Percentiles rank a stretch among this genome's conserved stretches.
phyloP scores from a whole-genome alignment of 2,888 invertebrate species.

The Hypena proboscidalis region DNA sequence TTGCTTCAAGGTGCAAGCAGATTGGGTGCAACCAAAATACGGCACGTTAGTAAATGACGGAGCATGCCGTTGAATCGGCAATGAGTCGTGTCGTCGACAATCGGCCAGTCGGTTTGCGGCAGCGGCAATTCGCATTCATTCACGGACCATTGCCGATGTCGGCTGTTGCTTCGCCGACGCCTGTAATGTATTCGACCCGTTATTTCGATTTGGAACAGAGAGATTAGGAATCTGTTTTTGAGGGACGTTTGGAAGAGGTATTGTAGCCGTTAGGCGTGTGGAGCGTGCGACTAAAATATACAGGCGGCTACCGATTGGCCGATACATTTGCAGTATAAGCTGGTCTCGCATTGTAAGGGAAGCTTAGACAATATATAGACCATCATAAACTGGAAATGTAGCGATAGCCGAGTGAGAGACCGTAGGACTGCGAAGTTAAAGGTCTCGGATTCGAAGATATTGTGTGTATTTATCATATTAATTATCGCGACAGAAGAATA shows the following conservation, averaged over 20 bases:
- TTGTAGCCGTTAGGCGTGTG: too few species aligned
- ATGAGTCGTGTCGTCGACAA: slow-evolving; percentile 78
- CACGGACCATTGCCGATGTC: slow-evolving; percentile 57
- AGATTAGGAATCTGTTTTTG: not conserved
- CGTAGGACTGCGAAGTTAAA: too few species aligned
- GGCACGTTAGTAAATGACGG: slow-evolving; percentile 63
- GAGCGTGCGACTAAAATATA: too few species aligned
- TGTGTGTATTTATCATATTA: too few species aligned
- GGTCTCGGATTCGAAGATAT: too few species aligned
- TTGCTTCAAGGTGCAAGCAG: slow-evolving; percentile 32
- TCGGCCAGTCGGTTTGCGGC: slow-evolving; percentile 75
- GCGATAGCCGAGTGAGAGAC: too few species aligned
- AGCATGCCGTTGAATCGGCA: slow-evolving; percentile 61
- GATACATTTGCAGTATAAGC: too few species aligned
- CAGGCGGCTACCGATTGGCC: too few species aligned
- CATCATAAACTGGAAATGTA: too few species aligned
- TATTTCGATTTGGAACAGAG: slow-evolving; percentile 70
- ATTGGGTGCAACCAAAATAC: slow-evolving; percentile 53
- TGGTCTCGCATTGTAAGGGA: too few species aligned
- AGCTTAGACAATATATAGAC: too few species aligned
- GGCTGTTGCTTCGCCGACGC: slow-evolving; percentile 51
- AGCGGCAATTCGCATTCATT: slow-evolving; percentile 74
- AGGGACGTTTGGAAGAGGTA: too few species aligned
- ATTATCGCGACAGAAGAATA: slow-evolving; percentile 42
- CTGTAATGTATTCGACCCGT: slow-evolving; percentile 58